Base-by-base conservation (phyloP, 2,797 vertebrate species). In the Danio albolineatus region DNA sequence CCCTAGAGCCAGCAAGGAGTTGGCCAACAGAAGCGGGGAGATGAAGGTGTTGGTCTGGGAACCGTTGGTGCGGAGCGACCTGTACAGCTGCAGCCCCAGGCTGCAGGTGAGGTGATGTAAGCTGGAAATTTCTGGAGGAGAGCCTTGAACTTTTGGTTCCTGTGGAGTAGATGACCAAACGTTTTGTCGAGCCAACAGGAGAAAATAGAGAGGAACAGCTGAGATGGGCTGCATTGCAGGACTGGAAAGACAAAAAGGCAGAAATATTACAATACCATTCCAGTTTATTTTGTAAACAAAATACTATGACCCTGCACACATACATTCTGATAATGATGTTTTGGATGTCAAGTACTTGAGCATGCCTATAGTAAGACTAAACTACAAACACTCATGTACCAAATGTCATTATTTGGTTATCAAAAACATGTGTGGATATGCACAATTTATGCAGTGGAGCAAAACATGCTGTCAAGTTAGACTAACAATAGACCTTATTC, bases 11-110 rank as follows among this genome's bases (percentile, higher is more conserved):
- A 64, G 76, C 0, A 93, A 86, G 0, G 90, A 92, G 79, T 85
- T 89, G 12, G 90, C 89, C 41, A 91, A 57, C 10, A 91, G 86
- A 59, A 91, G 81, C 38, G 91, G 91, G 41, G 90, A 92, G 86
- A 94, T 87, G 39, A 91, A 53, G 2, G 86, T 84, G 81, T 93
- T 91, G 0, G 76, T 82, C 79, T 83, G 65, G 0, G 84, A 56
- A 38, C 82, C 78, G 1, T 87, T 12, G 16, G 17, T 75, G 28
- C 87, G 85, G 2, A 92, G 70, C 44, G 87, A 85, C 78, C 39
- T 72, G 81, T 92, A 91, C 0, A 92, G 82, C 6, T 76, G 86
- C 41, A 93, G 85, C 51, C 92, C 91, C 73, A 94, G 83, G 41
- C 85, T 76, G 91, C 92, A 93, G 90, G 83, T 92, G 5, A 89